These are phyloP conservation scores for Pectinophora gossypiella DNA, from an alignment of 1,140 invertebrate species.

Conservation along the genomic window DNA sequence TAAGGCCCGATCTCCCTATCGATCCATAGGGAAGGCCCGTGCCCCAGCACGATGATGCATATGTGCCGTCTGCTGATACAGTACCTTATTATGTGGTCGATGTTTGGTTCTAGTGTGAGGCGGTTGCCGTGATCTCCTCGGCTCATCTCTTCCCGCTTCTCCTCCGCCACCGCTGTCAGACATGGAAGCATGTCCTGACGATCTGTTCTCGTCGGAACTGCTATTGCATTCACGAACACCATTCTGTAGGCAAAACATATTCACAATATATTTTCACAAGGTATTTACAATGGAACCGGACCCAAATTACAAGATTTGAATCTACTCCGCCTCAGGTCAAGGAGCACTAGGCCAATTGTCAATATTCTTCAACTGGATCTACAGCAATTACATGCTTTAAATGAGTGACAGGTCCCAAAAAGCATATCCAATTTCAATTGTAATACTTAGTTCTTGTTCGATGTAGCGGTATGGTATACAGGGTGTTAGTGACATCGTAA, in stretches of 20 bases:
- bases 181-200: conserved; percentile 94
- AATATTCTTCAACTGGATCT: background rate
- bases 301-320: too few relatives aligned
- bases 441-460: too few relatives aligned
- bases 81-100: conserved; percentile 60
- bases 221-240: conserved; percentile 89
- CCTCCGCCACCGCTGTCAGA: conserved; percentile 87
- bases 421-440: background rate
- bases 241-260: conserved; percentile 77
- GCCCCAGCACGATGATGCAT: too few relatives aligned
- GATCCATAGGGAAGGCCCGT: too few relatives aligned
- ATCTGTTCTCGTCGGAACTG: conserved; percentile 91
- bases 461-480: too few relatives aligned
- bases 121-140: conserved; percentile 75
- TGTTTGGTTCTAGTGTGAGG: conserved; percentile 81
- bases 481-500: too few relatives aligned
- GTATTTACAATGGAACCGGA: too few relatives aligned
- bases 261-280: too few relatives aligned
- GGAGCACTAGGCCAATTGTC: background rate
- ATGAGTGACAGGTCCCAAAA: background rate
- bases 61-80: too few relatives aligned
- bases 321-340: background rate
- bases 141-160: conserved; percentile 67
- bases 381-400: background rate
- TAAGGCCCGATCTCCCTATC: too few relatives aligned